Conservation (phyloP, 1,140 invertebrate species). For the Magallana gigas region DNA sequence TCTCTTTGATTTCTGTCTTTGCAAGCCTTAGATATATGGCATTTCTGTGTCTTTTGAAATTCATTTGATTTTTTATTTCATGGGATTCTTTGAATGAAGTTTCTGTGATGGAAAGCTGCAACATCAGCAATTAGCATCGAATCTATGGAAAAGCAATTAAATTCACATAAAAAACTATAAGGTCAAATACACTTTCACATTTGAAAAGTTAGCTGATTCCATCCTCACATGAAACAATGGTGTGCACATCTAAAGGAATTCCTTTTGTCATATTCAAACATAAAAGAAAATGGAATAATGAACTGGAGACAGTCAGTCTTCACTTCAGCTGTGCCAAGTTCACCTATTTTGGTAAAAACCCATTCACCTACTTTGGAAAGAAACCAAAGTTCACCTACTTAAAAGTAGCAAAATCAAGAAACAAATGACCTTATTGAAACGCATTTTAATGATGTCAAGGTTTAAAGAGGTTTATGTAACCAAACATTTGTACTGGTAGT, state of each 20-base stretch:
- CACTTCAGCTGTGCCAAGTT: too few species aligned
- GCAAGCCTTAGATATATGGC: neutral
- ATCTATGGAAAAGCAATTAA: too few species aligned
- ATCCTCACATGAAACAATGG: neutral
- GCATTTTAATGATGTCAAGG: too few species aligned
- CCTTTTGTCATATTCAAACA: neutral
- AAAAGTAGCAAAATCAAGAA: too few species aligned
- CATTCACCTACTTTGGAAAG: too few species aligned
- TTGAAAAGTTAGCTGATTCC: neutral
- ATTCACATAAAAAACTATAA: neutral
- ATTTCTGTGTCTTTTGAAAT: neutral
- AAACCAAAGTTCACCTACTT: too few species aligned
- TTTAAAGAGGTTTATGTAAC: neutral
- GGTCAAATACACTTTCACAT: neutral
- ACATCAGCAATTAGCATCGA: neutral
- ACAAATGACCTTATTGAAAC: too few species aligned
- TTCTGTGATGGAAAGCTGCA: neutral
- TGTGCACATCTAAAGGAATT: neutral
- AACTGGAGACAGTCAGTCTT: neutral
- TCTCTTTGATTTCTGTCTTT: neutral
- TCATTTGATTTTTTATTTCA: neutral
- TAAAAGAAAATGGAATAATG: neutral
- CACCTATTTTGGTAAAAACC: too few species aligned
- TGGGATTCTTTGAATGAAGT: slow-evolving; percentile 15
- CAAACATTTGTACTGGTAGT: too few species aligned